These are phyloP conservation scores for Penelope pileata DNA, from an alignment of 2,113 vertebrate genomes.

Conservation along the genomic window DNA sequence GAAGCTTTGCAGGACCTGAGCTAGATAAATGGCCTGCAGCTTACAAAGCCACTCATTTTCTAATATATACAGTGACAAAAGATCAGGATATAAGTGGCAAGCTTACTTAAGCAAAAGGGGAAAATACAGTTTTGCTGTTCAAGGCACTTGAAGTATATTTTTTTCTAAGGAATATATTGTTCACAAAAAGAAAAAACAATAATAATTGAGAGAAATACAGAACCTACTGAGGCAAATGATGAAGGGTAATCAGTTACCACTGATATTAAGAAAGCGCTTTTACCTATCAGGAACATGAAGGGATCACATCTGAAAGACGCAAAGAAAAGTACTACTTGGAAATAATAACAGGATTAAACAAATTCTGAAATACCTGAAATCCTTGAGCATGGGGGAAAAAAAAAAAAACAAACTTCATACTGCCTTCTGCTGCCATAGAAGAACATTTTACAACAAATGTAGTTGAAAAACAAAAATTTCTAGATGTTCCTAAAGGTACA, in stretches of 20 bases:
- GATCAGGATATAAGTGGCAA: background rate
- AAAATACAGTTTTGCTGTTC: background rate
- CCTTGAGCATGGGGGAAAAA: fast-evolving
- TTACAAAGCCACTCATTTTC: background rate
- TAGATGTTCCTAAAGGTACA: background rate
- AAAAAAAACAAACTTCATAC: background rate
- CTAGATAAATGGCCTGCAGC: background rate
- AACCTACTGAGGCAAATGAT: background rate
- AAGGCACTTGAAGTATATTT: background rate
- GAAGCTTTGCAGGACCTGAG: background rate
- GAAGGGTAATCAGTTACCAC: background rate
- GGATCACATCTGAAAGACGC: background rate
- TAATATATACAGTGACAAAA: background rate
- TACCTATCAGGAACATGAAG: background rate
- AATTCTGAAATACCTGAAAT: background rate
- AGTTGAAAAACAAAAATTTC: background rate
- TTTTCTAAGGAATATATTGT: background rate
- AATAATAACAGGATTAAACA: background rate
- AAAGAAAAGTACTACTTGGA: background rate
- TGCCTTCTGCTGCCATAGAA: background rate
- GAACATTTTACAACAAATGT: background rate
- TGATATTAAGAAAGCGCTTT: background rate
- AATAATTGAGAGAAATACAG: background rate
- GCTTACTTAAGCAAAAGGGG: background rate
- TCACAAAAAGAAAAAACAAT: background rate